phyloP scores from a whole-genome alignment of 2,888 invertebrate species.

The Cryptocephalus moraei region DNA sequence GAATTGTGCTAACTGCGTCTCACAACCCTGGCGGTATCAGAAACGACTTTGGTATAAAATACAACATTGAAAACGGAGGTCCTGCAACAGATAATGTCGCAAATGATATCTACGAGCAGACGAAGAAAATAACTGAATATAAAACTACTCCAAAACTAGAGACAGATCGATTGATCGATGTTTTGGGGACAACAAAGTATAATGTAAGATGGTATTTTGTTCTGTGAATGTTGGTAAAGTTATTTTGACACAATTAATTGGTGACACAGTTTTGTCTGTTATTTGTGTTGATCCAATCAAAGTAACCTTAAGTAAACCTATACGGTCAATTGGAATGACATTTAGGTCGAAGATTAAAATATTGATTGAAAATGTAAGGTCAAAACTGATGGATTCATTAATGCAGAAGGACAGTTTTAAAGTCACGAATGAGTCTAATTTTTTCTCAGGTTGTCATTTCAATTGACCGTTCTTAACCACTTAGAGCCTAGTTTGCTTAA shows the following conservation, averaged over 20 bases:
- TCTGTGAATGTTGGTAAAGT: neutral
- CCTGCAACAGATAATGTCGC: slow-evolving; percentile 91
- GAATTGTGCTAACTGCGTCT: slow-evolving; percentile 95
- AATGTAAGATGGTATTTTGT: slow-evolving; percentile 40
- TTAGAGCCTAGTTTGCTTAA: too few species aligned
- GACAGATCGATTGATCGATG: slow-evolving; percentile 55
- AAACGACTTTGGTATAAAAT: slow-evolving; percentile 98
- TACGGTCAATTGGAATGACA: too few species aligned
- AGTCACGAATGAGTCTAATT: too few species aligned
- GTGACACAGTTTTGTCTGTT: neutral
- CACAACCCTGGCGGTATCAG: slow-evolving; percentile 98
- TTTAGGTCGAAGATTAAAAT: too few species aligned
- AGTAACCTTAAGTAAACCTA: too few species aligned
- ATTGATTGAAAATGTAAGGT: too few species aligned
- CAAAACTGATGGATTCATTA: too few species aligned
- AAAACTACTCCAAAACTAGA: slow-evolving; percentile 67
- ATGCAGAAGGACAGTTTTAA: too few species aligned
- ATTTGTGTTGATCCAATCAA: too few species aligned
- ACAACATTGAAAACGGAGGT: slow-evolving; percentile 94
- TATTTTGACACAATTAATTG: too few species aligned
- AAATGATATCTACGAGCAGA: slow-evolving; percentile 74
- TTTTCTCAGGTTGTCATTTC: too few species aligned
- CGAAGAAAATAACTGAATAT: slow-evolving; percentile 70
- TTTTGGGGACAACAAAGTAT: slow-evolving; percentile 57
- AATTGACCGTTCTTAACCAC: too few species aligned